Evolutionary conservation across 2,797 vertebrate genomes (phyloP).

Genomic region (Echeneis naucrates): DNA sequence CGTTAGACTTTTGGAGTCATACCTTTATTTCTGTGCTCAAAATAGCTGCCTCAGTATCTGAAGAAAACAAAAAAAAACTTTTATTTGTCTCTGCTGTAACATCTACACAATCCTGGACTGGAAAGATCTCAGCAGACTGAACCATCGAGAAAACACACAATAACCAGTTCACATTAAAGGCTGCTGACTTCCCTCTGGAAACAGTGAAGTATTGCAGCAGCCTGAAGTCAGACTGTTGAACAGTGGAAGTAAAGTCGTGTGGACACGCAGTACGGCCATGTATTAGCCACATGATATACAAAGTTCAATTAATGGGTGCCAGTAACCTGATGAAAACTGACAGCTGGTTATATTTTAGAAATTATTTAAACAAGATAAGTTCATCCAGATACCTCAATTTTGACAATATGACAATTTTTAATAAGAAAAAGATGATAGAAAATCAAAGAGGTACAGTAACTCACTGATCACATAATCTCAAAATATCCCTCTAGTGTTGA

Average conservation of each 20-base stretch:
- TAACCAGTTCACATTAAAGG: slow-evolving; percentile 59
- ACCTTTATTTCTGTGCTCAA: slow-evolving; percentile 79
- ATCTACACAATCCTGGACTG: slow-evolving; percentile 4
- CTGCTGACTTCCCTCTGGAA: slow-evolving; percentile 3
- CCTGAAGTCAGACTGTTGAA: background rate
- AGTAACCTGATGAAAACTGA: background rate
- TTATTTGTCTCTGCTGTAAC: slow-evolving; percentile 31
- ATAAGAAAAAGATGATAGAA: slow-evolving; percentile 7
- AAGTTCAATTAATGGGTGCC: background rate
- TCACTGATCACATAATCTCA: slow-evolving; percentile 17
- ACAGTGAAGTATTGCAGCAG: background rate
- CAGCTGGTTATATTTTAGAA: too few species aligned
- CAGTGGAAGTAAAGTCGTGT: slow-evolving; percentile 6
- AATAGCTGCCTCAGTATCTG: slow-evolving; percentile 77
- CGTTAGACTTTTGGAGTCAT: slow-evolving; percentile 49
- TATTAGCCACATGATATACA: slow-evolving; percentile 22
- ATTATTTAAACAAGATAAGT: background rate
- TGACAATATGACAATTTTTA: slow-evolving; percentile 3
- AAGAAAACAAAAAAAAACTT: slow-evolving; percentile 21
- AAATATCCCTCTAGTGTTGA: slow-evolving; percentile 39
- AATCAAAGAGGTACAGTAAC: slow-evolving; percentile 6
- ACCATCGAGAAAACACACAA: slow-evolving; percentile 27
- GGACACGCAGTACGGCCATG: background rate
- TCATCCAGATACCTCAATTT: slow-evolving; percentile 7
- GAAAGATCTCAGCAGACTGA: slow-evolving; percentile 10